A percentile compares a stretch with the other conserved stretches of the same genome.
Conservation (phyloP, 2,888 invertebrate species). For the Cataglyphis rosenhaueri region DNA sequence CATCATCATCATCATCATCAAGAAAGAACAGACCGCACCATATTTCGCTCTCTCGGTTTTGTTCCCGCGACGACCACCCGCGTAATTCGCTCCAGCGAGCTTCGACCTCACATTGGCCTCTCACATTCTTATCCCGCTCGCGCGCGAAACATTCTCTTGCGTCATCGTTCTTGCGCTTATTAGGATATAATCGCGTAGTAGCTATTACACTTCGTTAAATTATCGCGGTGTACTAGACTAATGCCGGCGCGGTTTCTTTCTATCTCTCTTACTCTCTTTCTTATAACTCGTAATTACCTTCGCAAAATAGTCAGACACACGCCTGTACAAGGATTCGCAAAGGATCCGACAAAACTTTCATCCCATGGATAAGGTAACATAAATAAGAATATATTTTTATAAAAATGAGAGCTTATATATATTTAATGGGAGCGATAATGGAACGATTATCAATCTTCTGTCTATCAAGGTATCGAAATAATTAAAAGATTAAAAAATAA, state of each 20-base stretch:
- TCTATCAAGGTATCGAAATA: neutral
- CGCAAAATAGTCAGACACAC: conserved; percentile 77
- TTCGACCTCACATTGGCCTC: conserved; percentile 53
- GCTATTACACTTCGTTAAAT: conserved; percentile 82
- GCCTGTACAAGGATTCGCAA: conserved; percentile 70
- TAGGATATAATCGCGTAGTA: conserved; percentile 82
- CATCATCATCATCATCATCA: neutral
- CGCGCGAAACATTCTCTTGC: conserved; percentile 68
- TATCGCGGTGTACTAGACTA: conserved; percentile 77
- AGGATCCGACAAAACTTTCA: neutral
- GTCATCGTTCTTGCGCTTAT: conserved; percentile 81
- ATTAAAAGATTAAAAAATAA: conserved; percentile 16
- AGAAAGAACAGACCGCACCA: conserved; percentile 2
- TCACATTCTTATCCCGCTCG: conserved; percentile 55
- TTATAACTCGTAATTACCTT: conserved; percentile 83
- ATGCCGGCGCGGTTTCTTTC: conserved; percentile 64
- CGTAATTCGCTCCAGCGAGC: conserved; percentile 11
- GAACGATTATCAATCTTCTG: neutral
- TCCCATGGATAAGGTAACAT: neutral
- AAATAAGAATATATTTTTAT: neutral
- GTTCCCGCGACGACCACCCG: conserved; percentile 1
- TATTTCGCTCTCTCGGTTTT: neutral
- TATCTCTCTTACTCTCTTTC: conserved; percentile 61
- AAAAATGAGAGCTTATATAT: neutral
- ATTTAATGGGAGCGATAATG: neutral